Percentiles rank a stretch among this genome's conserved stretches.
phyloP scores from a whole-genome alignment of 2,113 vertebrate species.

The Ceuthmochares aereus region DNA sequence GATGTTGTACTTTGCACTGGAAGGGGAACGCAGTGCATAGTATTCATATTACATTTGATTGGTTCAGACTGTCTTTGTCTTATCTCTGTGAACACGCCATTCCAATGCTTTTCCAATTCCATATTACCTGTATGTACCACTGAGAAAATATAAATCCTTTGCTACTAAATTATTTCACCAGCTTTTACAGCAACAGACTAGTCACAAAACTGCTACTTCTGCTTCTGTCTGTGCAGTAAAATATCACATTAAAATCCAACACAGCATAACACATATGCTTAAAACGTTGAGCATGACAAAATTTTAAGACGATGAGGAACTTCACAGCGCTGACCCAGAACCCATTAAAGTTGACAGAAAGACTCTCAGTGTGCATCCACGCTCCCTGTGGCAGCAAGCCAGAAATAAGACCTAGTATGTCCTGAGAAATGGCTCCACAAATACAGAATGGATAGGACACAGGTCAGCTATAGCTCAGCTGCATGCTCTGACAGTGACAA shows the following conservation, averaged over 20 bases:
- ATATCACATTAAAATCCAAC: not conserved
- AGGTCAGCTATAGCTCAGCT: not conserved
- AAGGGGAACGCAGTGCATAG: not conserved
- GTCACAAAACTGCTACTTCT: not conserved
- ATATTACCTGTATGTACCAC: not conserved
- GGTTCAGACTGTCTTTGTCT: not conserved
- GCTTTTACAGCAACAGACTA: not conserved
- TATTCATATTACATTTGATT: not conserved
- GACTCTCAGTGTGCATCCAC: not conserved
- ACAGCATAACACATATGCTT: not conserved
- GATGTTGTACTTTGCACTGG: not conserved
- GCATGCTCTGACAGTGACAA: not conserved
- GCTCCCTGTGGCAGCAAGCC: not conserved
- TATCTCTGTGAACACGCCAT: not conserved
- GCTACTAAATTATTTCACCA: not conserved
- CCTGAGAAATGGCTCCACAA: not conserved
- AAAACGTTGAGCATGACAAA: not conserved
- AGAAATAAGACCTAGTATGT: not conserved
- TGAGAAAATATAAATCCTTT: not conserved
- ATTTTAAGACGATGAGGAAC: not conserved
- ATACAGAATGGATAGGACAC: not conserved
- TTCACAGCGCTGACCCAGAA: not conserved
- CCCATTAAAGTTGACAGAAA: not conserved
- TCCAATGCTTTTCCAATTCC: not conserved
- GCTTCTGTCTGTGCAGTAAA: not conserved